These are phyloP conservation scores for Rhingia rostrata DNA, from an alignment of 2,888 invertebrate genomes.

Conservation along the genomic window DNA sequence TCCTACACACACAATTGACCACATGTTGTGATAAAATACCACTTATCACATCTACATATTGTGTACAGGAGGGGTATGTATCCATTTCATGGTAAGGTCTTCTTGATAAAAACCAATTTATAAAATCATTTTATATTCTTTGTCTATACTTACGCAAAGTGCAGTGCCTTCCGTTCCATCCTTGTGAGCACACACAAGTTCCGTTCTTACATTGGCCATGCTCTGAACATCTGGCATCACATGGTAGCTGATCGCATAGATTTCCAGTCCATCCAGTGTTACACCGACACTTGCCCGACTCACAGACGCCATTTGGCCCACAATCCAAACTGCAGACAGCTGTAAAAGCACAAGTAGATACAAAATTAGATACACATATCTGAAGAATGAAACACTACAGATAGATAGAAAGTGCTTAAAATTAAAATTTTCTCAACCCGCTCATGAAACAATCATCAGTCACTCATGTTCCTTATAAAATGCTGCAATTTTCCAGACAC, in stretches of 20 bases:
- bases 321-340: slow-evolving; percentile 97
- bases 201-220: slow-evolving; percentile 99
- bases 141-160: slow-evolving; percentile 91
- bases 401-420: slow-evolving; percentile 72
- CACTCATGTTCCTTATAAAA: slow-evolving; percentile 52
- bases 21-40: too few species aligned
- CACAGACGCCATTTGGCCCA: slow-evolving; percentile 96
- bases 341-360: slow-evolving; percentile 83
- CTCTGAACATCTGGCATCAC: slow-evolving; percentile 95
- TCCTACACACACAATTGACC: too few species aligned
- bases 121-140: neutral
- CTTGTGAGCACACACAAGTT: slow-evolving; percentile 97
- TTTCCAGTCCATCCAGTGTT: slow-evolving; percentile 96
- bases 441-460: slow-evolving; percentile 69
- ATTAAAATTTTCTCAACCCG: slow-evolving; percentile 72
- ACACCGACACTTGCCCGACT: slow-evolving; percentile 95
- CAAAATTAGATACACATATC: slow-evolving; percentile 29
- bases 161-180: slow-evolving; percentile 99
- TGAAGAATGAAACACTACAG: slow-evolving; percentile 1
- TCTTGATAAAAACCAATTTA: neutral
- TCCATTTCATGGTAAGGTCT: neutral
- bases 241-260: slow-evolving; percentile 95
- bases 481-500: slow-evolving; percentile 22
- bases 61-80: too few species aligned
- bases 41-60: too few species aligned